phyloP scores from a whole-genome alignment of 2,888 invertebrate species.

The Cephalotes varians region DNA sequence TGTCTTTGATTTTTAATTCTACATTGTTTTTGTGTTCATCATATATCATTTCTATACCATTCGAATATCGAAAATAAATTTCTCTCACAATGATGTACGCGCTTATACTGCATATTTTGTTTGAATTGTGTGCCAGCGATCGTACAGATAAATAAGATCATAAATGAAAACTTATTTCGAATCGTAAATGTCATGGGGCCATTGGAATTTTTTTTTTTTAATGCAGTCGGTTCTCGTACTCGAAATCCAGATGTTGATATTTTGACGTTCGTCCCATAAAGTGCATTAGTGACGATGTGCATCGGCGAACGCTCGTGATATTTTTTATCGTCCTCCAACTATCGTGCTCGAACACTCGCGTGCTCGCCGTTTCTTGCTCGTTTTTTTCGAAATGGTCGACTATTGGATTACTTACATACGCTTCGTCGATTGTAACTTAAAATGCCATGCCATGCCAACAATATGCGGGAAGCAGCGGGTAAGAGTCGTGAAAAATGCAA shows the following conservation, averaged over 20 bases:
- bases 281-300: constrained; percentile 53
- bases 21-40: neutral
- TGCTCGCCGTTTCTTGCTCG: constrained; percentile 23
- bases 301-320: constrained; percentile 51
- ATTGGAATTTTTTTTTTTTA: constrained; percentile 53
- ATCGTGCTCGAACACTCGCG: constrained; percentile 29
- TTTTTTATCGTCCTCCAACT: constrained; percentile 43
- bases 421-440: constrained; percentile 45
- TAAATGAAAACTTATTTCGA: constrained; percentile 52
- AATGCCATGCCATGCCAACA: constrained; percentile 33
- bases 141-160: constrained; percentile 42
- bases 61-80: neutral
- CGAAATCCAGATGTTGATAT: constrained; percentile 57
- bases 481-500: constrained; percentile 17
- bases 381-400: constrained; percentile 47
- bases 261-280: constrained; percentile 51
- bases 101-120: constrained; percentile 20
- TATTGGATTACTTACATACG: constrained; percentile 55
- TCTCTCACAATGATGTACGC: neutral
- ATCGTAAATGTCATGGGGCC: constrained; percentile 44
- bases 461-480: constrained; percentile 32
- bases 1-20: neutral
- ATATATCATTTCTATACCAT: neutral
- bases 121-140: constrained; percentile 33
- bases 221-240: constrained; percentile 4